Percentiles rank a stretch among this genome's conserved stretches.
Evolutionary conservation across 1,140 invertebrate species (phyloP).

Genomic region (Pachypeltis micranthus): DNA sequence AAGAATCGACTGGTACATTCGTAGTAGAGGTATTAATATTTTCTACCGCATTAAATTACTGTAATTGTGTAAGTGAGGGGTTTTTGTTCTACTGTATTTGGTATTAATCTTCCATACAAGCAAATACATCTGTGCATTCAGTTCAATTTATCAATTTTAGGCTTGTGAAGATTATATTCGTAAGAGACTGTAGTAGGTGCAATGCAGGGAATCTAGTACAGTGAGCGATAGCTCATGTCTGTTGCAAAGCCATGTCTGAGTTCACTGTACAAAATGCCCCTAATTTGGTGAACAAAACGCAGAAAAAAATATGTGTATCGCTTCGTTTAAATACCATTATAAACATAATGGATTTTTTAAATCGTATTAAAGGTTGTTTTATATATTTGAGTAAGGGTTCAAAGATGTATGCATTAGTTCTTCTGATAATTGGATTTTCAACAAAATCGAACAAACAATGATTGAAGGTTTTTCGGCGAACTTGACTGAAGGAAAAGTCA

Average conservation of each 20-base stretch:
- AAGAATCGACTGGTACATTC: slow-evolving; percentile 44
- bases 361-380: too few relatives aligned
- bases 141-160: background rate
- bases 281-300: too few relatives aligned
- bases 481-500: too few relatives aligned
- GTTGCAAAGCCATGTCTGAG: too few relatives aligned
- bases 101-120: background rate
- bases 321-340: background rate
- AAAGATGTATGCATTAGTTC: too few relatives aligned
- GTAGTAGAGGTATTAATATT: slow-evolving; percentile 44
- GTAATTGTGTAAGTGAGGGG: background rate
- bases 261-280: too few relatives aligned
- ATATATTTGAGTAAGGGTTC: too few relatives aligned
- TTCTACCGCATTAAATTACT: background rate
- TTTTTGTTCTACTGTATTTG: background rate
- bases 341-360: background rate
- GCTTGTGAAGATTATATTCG: background rate
- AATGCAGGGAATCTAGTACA: background rate
- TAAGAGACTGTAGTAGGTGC: background rate
- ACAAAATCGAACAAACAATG: too few relatives aligned
- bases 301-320: background rate
- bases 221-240: too few relatives aligned
- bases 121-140: background rate
- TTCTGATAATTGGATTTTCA: too few relatives aligned
- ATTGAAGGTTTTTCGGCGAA: too few relatives aligned